Evolutionary conservation across 2,888 invertebrate species (phyloP).

Genomic region (Oscheius myriophilus): DNA sequence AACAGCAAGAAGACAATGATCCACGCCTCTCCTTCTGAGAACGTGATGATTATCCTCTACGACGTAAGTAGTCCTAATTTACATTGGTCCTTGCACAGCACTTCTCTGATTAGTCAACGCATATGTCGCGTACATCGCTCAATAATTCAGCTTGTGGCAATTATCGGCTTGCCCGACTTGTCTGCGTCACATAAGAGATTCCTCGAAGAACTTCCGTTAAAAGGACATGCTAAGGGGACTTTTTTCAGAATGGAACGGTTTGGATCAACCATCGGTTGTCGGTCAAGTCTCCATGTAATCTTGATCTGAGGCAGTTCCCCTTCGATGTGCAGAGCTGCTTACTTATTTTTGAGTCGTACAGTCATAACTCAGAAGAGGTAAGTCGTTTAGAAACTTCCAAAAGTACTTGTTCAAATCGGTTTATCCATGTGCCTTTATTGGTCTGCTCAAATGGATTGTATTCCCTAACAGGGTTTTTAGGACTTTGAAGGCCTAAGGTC

Average conservation of each 20-base stretch:
- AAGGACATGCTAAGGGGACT: neutral
- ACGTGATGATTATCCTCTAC: slow-evolving; percentile 51
- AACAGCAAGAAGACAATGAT: slow-evolving; percentile 69
- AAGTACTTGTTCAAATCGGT: too few relatives aligned
- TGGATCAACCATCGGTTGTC: slow-evolving; percentile 70
- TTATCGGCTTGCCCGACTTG: slow-evolving; percentile 15
- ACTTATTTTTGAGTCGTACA: slow-evolving; percentile 69
- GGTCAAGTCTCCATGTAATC: slow-evolving; percentile 69
- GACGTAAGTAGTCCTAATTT: slow-evolving; percentile 23
- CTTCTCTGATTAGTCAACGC: slow-evolving; percentile 28
- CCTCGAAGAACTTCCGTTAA: neutral
- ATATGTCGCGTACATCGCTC: slow-evolving; percentile 12
- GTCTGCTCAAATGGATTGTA: too few relatives aligned
- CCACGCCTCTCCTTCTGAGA: slow-evolving; percentile 69
- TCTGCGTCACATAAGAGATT: slow-evolving; percentile 10
- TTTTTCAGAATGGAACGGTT: slow-evolving; percentile 68
- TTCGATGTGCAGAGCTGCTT: slow-evolving; percentile 65
- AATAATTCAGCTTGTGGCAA: slow-evolving; percentile 22
- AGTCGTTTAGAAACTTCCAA: slow-evolving; percentile 20
- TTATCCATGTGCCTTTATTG: too few relatives aligned
- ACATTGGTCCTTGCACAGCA: slow-evolving; percentile 8
- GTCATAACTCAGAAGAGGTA: slow-evolving; percentile 70
- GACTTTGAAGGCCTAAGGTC: too few relatives aligned
- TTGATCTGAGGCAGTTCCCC: slow-evolving; percentile 68
- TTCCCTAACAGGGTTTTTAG: too few relatives aligned